Base-by-base conservation (phyloP, 2,888 invertebrate genomes). In the Campopleginae sp. region DNA sequence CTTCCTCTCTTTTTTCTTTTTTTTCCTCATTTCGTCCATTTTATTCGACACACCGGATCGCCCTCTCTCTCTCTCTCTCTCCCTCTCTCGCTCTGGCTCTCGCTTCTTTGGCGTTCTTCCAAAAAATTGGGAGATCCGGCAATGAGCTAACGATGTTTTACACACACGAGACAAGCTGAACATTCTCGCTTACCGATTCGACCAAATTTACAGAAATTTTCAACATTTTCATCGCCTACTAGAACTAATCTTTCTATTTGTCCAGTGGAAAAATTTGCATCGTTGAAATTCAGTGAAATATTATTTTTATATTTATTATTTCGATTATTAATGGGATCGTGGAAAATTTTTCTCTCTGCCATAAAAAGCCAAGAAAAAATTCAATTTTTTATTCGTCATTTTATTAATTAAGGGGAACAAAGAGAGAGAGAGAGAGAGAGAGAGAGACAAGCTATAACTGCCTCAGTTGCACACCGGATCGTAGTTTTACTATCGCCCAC, bases 61-160 rank as follows among this genome's bases (percentile, higher is more conserved):
- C 58, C 58, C 38, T 38, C 68, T n/a, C 1, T n/a, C 80, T 77
- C 65, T n/a, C n/a, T n/a, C 65, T 48, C n/a, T 19, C 71, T 54
- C 71, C 51, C 76, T 72, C 70, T 17, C n/a, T 58, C 2, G n/a
- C 42, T 54, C 42, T 72, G n/a, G n/a, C 14, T 44, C n/a, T 58
- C 42, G 63, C 46, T 72, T 31, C 63, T 38, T 80, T 84, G 84
- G 84, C 84, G 74, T 74, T 78, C 38, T 23, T 81, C 84, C 84
- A 84, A 84, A 81, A 81, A 84, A 84, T 81, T 81, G 68, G 81
- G 44, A 78, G 68, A 81, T 81, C 77, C 70, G 71, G 68, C 46
- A 74, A 44, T 78, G 12, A 58, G 58, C 58, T 83, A 46, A 83
- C 12, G 27, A 58, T 58, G 58, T 58, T 58, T 58, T 58, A 58